Evolutionary conservation across 1,140 invertebrate genomes (phyloP).

Genomic region (Metaphire vulgaris): DNA sequence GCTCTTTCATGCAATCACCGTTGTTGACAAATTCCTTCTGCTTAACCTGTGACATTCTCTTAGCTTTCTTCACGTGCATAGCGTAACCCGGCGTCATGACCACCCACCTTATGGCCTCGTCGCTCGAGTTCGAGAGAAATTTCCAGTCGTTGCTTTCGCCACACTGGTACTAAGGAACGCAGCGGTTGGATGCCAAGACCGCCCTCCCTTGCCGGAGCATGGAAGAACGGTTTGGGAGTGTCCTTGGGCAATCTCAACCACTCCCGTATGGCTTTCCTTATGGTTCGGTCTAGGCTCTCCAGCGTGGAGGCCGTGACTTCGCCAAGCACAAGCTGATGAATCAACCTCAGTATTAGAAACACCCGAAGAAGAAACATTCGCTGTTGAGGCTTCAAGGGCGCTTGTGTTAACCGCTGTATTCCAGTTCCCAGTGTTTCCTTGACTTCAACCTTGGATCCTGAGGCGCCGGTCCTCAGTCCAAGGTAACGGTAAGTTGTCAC

Average conservation of each 20-base stretch:
- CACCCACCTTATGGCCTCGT: too few relatives aligned
- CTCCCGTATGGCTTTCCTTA: neutral
- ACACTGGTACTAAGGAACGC: neutral
- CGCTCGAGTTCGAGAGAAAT: too few relatives aligned
- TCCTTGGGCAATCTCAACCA: neutral
- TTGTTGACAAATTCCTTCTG: too few relatives aligned
- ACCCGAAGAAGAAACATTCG: neutral
- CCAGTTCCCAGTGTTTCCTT: neutral
- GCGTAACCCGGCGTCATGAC: too few relatives aligned
- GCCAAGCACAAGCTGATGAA: neutral
- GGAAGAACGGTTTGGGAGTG: neutral
- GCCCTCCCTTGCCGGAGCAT: neutral
- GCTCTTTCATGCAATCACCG: too few relatives aligned
- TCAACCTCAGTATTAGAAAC: neutral
- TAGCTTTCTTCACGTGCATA: too few relatives aligned
- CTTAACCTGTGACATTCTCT: too few relatives aligned
- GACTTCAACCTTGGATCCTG: too few relatives aligned
- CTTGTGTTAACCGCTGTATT: slow-evolving; percentile 14
- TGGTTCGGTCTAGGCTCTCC: neutral
- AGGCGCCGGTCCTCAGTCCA: too few relatives aligned
- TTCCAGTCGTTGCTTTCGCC: too few relatives aligned
- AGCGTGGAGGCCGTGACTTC: neutral
- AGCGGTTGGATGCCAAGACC: neutral
- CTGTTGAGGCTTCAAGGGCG: slow-evolving; percentile 11
- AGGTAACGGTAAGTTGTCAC: neutral